phyloP scores from a whole-genome alignment of 2,797 vertebrate species.

The Lacerta bilineata region DNA sequence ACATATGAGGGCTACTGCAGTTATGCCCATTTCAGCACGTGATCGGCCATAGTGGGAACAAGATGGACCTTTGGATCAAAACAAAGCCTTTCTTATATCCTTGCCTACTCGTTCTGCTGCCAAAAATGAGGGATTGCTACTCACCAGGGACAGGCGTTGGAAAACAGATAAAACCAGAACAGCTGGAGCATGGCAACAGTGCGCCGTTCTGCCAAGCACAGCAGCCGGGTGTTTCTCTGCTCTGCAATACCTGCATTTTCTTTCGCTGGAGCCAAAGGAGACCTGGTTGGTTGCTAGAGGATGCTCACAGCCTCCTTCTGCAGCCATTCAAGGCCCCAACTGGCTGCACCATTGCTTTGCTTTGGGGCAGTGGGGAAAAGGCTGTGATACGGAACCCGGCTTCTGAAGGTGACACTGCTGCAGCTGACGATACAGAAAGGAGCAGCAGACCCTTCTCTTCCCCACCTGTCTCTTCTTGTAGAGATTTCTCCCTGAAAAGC shows the following conservation, averaged over 20 bases:
- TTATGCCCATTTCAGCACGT: no score
- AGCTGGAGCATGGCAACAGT: not conserved
- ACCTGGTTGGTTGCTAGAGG: not conserved
- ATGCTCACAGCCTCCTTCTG: not conserved
- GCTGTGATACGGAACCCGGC: slow-evolving; percentile 14
- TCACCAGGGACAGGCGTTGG: no score
- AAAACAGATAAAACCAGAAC: no score
- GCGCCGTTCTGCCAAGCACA: not conserved
- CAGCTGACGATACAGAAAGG: fast-evolving
- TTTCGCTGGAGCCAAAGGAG: not conserved
- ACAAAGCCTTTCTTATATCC: no score
- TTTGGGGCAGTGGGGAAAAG: not conserved
- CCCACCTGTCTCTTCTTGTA: not conserved
- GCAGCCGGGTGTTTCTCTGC: not conserved
- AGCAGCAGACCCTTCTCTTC: not conserved
- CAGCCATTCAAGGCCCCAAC: not conserved
- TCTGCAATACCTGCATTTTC: not conserved
- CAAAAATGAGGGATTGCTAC: no score
- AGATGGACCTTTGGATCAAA: no score
- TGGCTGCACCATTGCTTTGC: not conserved
- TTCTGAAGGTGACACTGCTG: not conserved
- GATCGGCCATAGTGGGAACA: no score
- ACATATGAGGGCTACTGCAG: no score
- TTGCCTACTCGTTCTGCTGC: no score
- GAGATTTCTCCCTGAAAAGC: fast-evolving